Percentiles rank a stretch among this genome's conserved stretches.
phyloP scores from a whole-genome alignment of 23 tunicate genomes.

The Ascidia mentula region DNA sequence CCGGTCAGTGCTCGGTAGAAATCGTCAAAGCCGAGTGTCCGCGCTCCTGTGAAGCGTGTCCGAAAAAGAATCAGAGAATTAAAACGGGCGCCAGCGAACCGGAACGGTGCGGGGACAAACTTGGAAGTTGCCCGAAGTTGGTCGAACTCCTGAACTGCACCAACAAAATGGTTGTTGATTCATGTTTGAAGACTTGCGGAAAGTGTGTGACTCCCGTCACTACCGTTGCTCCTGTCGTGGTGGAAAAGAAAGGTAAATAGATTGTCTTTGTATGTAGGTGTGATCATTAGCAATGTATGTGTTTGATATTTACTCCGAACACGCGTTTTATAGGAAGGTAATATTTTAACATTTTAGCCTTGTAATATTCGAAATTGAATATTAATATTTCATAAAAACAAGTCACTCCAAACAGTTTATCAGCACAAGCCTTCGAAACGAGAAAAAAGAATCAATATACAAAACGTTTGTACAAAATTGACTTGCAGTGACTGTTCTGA shows the following conservation, averaged over 20 bases:
- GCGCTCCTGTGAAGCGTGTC: conserved; percentile 29
- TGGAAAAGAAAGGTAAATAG: neutral
- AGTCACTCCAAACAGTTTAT: too few species aligned
- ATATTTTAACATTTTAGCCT: too few species aligned
- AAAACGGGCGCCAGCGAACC: neutral
- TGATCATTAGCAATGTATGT: too few species aligned
- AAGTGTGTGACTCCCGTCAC: conserved; percentile 15
- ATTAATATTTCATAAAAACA: too few species aligned
- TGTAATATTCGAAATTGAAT: too few species aligned
- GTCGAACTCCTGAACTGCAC: conserved; percentile 25
- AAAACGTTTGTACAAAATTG: too few species aligned
- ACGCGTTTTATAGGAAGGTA: too few species aligned
- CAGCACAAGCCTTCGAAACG: too few species aligned
- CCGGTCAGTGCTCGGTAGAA: conserved; percentile 23
- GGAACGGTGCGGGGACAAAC: conserved; percentile 23
- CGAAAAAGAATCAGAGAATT: neutral
- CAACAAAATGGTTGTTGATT: conserved; percentile 6
- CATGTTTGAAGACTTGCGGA: conserved; percentile 47
- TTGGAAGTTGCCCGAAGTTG: conserved; percentile 18
- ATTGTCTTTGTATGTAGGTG: too few species aligned
- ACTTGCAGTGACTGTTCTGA: too few species aligned
- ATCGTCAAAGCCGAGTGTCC: conserved; percentile 25
- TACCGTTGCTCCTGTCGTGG: neutral
- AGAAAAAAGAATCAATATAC: too few species aligned
- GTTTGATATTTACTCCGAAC: too few species aligned